These are phyloP conservation scores for Corydoras maculifer DNA, from an alignment of 2,113 vertebrate genomes.

Conservation along the genomic window DNA sequence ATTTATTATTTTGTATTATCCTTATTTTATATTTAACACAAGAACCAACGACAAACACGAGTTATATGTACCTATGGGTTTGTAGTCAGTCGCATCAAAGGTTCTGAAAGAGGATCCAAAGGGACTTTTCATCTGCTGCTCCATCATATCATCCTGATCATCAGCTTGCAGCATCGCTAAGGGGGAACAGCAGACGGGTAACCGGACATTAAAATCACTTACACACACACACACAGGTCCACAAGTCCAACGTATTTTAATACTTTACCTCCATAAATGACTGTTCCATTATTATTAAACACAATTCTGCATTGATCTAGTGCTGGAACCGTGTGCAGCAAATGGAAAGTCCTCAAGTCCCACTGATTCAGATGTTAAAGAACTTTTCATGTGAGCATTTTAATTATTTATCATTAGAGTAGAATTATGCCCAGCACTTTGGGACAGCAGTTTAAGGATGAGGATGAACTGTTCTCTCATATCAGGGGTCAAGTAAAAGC, in stretches of 20 bases:
- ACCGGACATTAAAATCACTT: conserved; percentile 51
- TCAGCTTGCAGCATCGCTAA: conserved; percentile 97
- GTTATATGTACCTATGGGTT: conserved; percentile 83
- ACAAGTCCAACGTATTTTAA: too few relatives aligned
- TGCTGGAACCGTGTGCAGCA: conserved; percentile 93
- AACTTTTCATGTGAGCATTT: too few relatives aligned
- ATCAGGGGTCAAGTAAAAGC: too few relatives aligned
- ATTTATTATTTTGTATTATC: background rate
- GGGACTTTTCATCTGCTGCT: conserved; percentile 96
- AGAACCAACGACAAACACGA: too few relatives aligned
- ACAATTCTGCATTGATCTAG: conserved; percentile 99
- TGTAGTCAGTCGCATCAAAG: conserved; percentile 98
- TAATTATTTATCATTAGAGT: too few relatives aligned
- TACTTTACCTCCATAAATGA: conserved; percentile 93
- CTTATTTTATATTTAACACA: too few relatives aligned
- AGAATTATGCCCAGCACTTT: too few relatives aligned
- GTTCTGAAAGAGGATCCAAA: conserved; percentile 98
- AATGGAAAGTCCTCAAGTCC: conserved; percentile 95
- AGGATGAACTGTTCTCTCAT: too few relatives aligned
- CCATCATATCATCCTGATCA: conserved; percentile 94
- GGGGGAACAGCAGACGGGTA: background rate
- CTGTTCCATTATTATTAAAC: conserved; percentile 95
- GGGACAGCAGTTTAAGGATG: too few relatives aligned
- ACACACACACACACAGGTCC: too few relatives aligned
- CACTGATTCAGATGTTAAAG: conserved; percentile 75